Evolutionary conservation across 2,888 invertebrate species (phyloP).

Genomic region (Strigamia maritima): DNA sequence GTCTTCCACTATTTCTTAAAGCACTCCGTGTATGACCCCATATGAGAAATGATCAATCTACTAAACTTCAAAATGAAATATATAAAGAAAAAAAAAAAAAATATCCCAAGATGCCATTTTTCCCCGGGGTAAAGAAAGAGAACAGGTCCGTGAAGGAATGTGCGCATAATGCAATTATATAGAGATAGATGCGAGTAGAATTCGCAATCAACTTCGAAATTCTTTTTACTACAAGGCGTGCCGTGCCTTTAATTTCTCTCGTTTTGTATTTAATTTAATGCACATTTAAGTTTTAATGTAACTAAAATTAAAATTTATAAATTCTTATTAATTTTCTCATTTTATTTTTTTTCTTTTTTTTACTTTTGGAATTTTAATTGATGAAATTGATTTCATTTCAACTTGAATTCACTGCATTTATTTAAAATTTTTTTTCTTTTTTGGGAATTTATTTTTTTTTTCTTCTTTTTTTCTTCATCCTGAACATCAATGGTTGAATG

Average conservation of each 20-base stretch:
- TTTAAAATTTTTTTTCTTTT: background rate
- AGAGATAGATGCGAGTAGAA: slow-evolving; percentile 15
- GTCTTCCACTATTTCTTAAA: background rate
- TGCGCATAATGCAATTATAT: slow-evolving; percentile 9
- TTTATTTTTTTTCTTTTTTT: too few relatives aligned
- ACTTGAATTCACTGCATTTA: background rate
- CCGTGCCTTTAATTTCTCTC: background rate
- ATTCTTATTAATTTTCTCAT: too few relatives aligned
- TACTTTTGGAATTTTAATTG: background rate
- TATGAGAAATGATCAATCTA: slow-evolving; percentile 14
- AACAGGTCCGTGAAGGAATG: slow-evolving; percentile 12
- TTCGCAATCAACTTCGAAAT: background rate
- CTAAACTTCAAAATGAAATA: background rate
- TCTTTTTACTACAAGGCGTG: background rate
- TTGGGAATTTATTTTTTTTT: background rate
- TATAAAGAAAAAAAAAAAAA: background rate
- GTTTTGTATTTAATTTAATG: background rate
- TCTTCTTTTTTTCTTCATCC: background rate
- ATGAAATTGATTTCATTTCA: background rate
- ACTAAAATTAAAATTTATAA: too few relatives aligned
- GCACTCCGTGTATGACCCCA: background rate
- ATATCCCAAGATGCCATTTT: slow-evolving; percentile 1
- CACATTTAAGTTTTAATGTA: background rate
- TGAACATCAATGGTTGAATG: background rate
- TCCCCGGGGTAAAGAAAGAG: background rate